Evolutionary conservation across 2,797 vertebrate species (phyloP).

Genomic region (Clarias platycephalus): DNA sequence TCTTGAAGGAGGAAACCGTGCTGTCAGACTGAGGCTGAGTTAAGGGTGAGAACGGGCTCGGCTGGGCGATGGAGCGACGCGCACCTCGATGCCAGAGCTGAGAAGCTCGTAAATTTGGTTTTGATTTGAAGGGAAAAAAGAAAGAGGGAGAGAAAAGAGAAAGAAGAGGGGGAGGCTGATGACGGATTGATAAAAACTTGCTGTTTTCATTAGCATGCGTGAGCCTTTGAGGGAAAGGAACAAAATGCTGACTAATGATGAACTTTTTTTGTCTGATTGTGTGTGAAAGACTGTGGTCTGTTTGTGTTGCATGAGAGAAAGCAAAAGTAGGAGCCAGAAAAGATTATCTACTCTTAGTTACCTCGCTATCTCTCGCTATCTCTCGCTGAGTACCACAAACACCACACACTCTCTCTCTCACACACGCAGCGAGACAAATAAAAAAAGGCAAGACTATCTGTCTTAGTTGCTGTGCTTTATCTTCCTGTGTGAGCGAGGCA

Average conservation of each 20-base stretch:
- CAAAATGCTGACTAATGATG: background rate
- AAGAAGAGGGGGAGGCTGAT: background rate
- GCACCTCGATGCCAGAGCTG: background rate
- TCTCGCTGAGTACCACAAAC: too few species aligned
- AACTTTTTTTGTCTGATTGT: background rate
- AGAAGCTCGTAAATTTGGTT: slow-evolving; percentile 30
- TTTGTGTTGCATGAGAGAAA: background rate
- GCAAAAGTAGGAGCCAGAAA: background rate
- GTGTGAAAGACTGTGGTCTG: background rate
- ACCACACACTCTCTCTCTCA: too few species aligned
- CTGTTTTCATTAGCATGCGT: background rate
- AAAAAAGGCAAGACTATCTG: background rate
- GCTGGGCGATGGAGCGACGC: background rate
- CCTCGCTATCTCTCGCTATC: too few species aligned
- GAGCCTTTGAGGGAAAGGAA: background rate
- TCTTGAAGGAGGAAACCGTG: slow-evolving; percentile 29
- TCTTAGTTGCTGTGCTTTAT: background rate
- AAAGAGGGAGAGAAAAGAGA: too few species aligned
- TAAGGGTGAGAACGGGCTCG: slow-evolving; percentile 18
- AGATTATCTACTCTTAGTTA: background rate
- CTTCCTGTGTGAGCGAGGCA: background rate
- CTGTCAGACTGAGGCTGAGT: slow-evolving; percentile 38
- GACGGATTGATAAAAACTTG: background rate
- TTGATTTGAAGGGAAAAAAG: too few species aligned
- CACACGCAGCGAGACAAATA: background rate